Evolutionary conservation across 2,888 invertebrate genomes (phyloP), one percentile per base, ranked within the genome.

Genomic region (Cerastis leucographa): DNA sequence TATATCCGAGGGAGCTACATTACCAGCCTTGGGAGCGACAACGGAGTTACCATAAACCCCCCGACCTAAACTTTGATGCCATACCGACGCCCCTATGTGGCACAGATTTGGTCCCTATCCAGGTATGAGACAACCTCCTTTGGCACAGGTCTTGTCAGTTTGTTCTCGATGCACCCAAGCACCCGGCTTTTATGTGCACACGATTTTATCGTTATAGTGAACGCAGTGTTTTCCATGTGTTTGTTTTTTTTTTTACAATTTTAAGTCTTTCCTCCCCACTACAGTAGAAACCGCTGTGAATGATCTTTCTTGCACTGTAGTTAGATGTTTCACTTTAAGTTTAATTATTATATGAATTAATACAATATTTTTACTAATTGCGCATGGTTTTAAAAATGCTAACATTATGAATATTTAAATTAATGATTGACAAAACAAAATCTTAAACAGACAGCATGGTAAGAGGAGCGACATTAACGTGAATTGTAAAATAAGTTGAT

Each of bases 1-100:
- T 96, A 95, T 96, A 96, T 96, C 95, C 96, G 96, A 95, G 95
- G 95, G 96, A 96, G 94, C 95, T 87, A 85, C 89, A 97, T 97
- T 97, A 97, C 96, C 97, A 97, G 96, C 97, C 97, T 88, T 97
- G 97, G 97, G 97, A 97, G 96, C 95, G 97, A 94, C 97, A 97
- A 93, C 97, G 97, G 94, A 96, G 96, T 94, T 96, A 96, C 94
- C 96, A 95, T 95, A 97, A 96, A 94, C 96, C 96, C 93, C 97
- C 96, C 90, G 96, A 97, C 92, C 95, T 97, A 94, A 96, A 95
- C 93, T 97, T 97, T 95, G 96, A 96, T 88, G 96, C 95, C 92
- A 93, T 95, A 92, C 91, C 93, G 91, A 94, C 96, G 94, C 95
- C 97, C 93, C 87, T 95, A 88, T 95, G 96, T 95, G 94, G 93